Conservation (phyloP, 92 coral and sea anemone species). For the Porites rus region DNA sequence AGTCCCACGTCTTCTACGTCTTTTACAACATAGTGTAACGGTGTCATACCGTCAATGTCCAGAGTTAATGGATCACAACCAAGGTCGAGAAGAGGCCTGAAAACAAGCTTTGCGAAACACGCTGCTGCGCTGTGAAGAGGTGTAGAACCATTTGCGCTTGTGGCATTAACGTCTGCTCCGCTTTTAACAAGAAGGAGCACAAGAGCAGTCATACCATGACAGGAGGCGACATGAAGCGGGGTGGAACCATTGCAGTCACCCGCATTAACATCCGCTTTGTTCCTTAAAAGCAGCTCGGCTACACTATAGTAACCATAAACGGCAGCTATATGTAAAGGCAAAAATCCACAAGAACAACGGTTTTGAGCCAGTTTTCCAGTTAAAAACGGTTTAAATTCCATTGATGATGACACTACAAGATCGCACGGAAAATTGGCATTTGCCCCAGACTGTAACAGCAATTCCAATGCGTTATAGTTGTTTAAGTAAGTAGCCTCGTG, state of each 20-base stretch:
- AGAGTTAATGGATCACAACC: conserved; percentile 18
- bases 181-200: conserved; percentile 30
- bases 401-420: background rate
- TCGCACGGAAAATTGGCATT: background rate
- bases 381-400: background rate
- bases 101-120: conserved; percentile 19
- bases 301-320: conserved; percentile 46
- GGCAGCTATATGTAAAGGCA: conserved; percentile 63
- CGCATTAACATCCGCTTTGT: conserved; percentile 5
- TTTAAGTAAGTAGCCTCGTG: conserved; percentile 58
- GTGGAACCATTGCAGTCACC: conserved; percentile 67
- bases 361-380: background rate
- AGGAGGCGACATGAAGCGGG: conserved; percentile 60
- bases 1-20: background rate
- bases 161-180: conserved; percentile 12
- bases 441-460: background rate
- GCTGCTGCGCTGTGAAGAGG: conserved; percentile 69
- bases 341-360: conserved; percentile 53
- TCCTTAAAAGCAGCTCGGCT: conserved; percentile 37
- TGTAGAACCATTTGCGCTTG: conserved; percentile 53
- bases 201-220: conserved; percentile 24
- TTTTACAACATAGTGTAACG: conserved; percentile 34
- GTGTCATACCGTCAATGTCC: conserved; percentile 37
- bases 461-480: conserved; percentile 15
- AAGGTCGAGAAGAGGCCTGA: conserved; percentile 20